Evolutionary conservation across 2,113 vertebrate species (phyloP), one percentile per base, ranked within the genome.

Genomic region (Neoarius graeffei): DNA sequence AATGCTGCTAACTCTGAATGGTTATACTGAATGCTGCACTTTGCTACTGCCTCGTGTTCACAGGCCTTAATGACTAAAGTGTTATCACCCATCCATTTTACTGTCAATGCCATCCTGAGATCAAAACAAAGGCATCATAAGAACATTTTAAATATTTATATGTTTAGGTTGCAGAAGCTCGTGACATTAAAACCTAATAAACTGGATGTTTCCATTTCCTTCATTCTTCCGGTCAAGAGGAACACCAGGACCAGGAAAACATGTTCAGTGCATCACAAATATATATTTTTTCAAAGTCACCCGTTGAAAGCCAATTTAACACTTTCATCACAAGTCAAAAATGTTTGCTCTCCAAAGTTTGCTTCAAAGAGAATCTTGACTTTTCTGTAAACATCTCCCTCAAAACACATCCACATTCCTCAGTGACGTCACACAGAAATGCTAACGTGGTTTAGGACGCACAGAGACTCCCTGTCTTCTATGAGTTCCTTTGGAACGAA

Each of bases 61-160:
- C 15, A 80, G 62, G 30, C 50, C 1, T 83, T 89, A 76, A 87
- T 83, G 81, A 74, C 35, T 48, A 76, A 60, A 62, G 85, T 67
- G 50, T 81, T 81, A 81, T 71, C 64, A 71, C 3, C 85, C 25
- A 59, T 87, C 85, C 85, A 71, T 81, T 67, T 87, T 71, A 87
- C 62, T 71, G 27, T 50, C 64, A 67, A n/a, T 42, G 4, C 13
- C 64, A 67, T 66, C n/a, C 59, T 42, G 57, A 66, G 52, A 66
- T n/a, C 35, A 85, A 77, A 81, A 25, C 23, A 81, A 80, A 35
- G 57, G 30, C 30, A 82, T 71, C 76, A 35, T n/a, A 85, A 59
- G 87, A 73, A 84, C 67, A 82, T 81, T 62, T 69, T 54, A 54
- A 60, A 59, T 79, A 85, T 80, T 64, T 86, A 56, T 48, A 81